Evolutionary conservation across 2,113 vertebrate species (phyloP).

Genomic region (Saguinus imperator): DNA sequence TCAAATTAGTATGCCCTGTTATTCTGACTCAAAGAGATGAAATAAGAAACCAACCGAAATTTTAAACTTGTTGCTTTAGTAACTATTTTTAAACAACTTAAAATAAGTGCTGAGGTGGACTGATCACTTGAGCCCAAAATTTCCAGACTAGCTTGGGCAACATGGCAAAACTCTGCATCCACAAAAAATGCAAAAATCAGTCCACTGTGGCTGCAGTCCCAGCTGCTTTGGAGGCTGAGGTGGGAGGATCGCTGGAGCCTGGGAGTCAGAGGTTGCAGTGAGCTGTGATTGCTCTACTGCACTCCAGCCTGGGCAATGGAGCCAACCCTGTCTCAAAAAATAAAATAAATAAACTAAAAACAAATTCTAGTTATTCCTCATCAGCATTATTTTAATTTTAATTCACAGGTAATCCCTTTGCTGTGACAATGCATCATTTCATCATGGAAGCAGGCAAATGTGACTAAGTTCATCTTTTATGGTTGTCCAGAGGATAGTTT

Average conservation of each 20-base stretch:
- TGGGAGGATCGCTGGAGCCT: too few relatives aligned
- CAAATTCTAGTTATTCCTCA: background rate
- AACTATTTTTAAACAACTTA: background rate
- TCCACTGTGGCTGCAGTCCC: too few relatives aligned
- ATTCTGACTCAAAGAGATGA: background rate
- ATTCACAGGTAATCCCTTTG: background rate
- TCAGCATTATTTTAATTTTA: slow-evolving; percentile 45
- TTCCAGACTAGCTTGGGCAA: too few relatives aligned
- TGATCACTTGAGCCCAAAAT: too few relatives aligned
- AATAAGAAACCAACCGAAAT: background rate
- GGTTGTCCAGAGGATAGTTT: background rate
- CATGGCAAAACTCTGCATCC: too few relatives aligned
- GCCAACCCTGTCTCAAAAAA: too few relatives aligned
- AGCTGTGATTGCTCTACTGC: too few relatives aligned
- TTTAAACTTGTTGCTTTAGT: background rate
- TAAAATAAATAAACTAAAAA: background rate
- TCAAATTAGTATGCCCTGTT: slow-evolving; percentile 7
- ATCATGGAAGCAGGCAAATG: background rate
- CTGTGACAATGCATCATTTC: background rate
- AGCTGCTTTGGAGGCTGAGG: too few relatives aligned
- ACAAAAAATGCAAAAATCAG: too few relatives aligned
- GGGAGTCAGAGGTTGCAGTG: too few relatives aligned
- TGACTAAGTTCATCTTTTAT: slow-evolving; percentile 20
- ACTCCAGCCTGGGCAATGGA: too few relatives aligned
- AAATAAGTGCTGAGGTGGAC: too few relatives aligned